phyloP scores from a whole-genome alignment of 2,888 invertebrate genomes.

The Plagodis dolabraria region DNA sequence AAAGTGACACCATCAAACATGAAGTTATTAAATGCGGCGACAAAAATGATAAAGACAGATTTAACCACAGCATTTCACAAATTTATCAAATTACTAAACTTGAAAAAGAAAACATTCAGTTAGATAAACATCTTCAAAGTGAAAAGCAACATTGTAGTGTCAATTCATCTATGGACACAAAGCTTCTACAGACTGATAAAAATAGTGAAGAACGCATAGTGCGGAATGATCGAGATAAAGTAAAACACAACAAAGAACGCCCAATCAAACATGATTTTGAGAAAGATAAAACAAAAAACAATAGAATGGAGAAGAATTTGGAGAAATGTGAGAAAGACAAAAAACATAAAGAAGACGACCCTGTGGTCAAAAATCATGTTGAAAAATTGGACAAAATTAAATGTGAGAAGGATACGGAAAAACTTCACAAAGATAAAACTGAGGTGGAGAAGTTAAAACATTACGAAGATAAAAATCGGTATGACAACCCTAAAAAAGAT shows the following conservation, averaged over 20 bases:
- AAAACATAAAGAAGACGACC: slow-evolving; percentile 55
- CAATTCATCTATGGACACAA: slow-evolving; percentile 34
- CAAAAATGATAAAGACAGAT: slow-evolving; percentile 56
- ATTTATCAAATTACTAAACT: slow-evolving; percentile 54
- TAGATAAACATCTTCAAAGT: slow-evolving; percentile 68
- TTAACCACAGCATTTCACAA: slow-evolving; percentile 49
- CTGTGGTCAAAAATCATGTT: slow-evolving; percentile 48
- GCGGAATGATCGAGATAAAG: slow-evolving; percentile 72
- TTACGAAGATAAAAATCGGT: slow-evolving; percentile 69
- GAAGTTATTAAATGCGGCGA: slow-evolving; percentile 41
- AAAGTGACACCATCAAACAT: slow-evolving; percentile 45
- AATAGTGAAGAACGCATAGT: slow-evolving; percentile 65
- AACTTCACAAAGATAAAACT: slow-evolving; percentile 54
- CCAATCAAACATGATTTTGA: slow-evolving; percentile 65
- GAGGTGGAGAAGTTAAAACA: slow-evolving; percentile 59
- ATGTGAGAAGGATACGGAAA: slow-evolving; percentile 60
- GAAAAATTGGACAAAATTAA: slow-evolving; percentile 57
- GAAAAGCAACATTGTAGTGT: slow-evolving; percentile 52
- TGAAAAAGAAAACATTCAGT: slow-evolving; percentile 78
- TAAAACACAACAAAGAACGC: slow-evolving; percentile 63
- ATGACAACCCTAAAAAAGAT: slow-evolving; percentile 80
- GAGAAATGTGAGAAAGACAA: slow-evolving; percentile 57
- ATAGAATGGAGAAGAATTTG: slow-evolving; percentile 51
- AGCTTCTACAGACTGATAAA: slow-evolving; percentile 63
- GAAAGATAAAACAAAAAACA: slow-evolving; percentile 62